phyloP scores from a whole-genome alignment of 2,888 invertebrate species.

The Eristalis intricaria region DNA sequence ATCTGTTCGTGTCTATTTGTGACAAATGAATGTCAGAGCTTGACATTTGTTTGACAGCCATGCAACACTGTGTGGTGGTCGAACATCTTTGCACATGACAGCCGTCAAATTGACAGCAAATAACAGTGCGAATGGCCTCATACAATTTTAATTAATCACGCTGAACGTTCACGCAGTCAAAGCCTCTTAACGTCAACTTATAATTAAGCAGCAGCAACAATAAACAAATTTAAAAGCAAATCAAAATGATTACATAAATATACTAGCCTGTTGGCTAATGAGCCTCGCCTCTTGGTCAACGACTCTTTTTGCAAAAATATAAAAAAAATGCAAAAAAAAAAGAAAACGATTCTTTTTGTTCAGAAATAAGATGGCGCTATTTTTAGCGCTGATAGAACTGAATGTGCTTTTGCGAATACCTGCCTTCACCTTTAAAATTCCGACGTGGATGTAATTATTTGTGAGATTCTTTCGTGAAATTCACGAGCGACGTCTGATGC shows the following conservation, averaged over 20 bases:
- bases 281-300: neutral
- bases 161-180: neutral
- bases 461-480: constrained; percentile 8
- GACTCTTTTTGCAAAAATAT: neutral
- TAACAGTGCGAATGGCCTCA: neutral
- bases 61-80: neutral
- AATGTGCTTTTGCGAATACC: constrained; percentile 18
- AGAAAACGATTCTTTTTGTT: neutral
- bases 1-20: neutral
- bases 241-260: neutral
- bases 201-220: neutral
- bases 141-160: neutral
- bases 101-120: neutral
- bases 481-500: neutral
- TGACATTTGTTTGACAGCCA: neutral
- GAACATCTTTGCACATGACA: neutral
- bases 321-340: neutral
- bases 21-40: neutral
- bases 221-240: neutral
- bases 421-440: constrained; percentile 40
- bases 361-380: constrained; percentile 16
- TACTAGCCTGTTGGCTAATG: neutral
- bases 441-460: constrained; percentile 23
- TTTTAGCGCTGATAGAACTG: constrained; percentile 37
- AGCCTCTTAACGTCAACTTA: neutral